A percentile compares a stretch with the other conserved stretches of the same genome.
Conservation (phyloP, 2,888 invertebrate genomes). For the Athrips mouffetella region DNA sequence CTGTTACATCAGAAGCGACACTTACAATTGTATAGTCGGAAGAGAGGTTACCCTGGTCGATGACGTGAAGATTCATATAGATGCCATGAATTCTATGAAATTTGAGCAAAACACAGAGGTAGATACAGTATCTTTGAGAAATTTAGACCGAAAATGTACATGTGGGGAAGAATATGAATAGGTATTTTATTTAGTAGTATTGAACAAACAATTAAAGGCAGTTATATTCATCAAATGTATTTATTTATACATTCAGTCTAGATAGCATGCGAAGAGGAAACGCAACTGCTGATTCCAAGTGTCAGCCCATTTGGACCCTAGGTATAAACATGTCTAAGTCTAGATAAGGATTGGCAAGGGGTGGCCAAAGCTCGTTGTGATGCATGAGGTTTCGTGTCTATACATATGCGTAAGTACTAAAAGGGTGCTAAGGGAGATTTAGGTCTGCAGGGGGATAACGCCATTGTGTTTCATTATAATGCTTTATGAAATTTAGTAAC, state of each 20-base stretch:
- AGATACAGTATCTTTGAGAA: no score
- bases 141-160: no score
- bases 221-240: no score
- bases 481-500: not conserved
- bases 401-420: conserved; percentile 2
- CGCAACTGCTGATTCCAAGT: not conserved
- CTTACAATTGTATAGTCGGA: conserved; percentile 36
- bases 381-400: conserved; percentile 20
- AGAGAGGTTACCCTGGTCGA: no score
- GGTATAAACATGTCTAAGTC: conserved; percentile 43
- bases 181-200: no score
- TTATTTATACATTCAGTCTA: no score
- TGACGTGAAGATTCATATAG: no score
- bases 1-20: conserved; percentile 31
- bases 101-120: no score
- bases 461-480: conserved; percentile 3
- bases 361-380: conserved; percentile 47
- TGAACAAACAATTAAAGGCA: no score
- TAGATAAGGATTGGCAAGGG: conserved; percentile 67
- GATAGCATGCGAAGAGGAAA: not conserved
- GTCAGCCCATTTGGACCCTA: conserved; percentile 39
- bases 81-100: no score
- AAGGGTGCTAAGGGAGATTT: conserved; percentile 7
- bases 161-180: no score
- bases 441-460: conserved; percentile 5